Evolutionary conservation across 2,888 invertebrate genomes (phyloP), one percentile per base, ranked within the genome.

Genomic region (Odontothrips loti): DNA sequence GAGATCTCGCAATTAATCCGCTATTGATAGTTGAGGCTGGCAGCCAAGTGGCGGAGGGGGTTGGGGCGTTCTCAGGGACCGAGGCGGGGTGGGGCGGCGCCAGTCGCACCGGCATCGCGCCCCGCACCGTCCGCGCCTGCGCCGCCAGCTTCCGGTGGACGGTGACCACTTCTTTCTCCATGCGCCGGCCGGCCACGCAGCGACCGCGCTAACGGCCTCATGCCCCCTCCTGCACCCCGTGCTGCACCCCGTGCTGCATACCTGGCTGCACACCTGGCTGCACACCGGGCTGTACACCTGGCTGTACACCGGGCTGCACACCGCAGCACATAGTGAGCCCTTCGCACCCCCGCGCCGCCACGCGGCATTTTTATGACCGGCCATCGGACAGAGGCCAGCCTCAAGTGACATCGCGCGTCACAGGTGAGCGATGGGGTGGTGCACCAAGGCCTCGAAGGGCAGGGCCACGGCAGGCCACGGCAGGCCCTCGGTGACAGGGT

Each of bases 1-100:
- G 68, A 75, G 68, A 75, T 75, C 68, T 2, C 68, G 68, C 68
- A 75, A 75, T 75, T 75, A 75, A 75, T 75, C 68, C 68, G 68
- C 68, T 75, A 75, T 75, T 75, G 68, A 75, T 75, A 75, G 68
- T 75, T 75, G 68, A 75, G 68, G 68, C 68, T 12, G 68, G 27
- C 68, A 75, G 68, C 68, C 68, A 75, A 75, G 68, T 27, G 68
- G 27, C 68, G 23, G 58, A 10, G 68, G 6, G 58, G 58, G 20
- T 8, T 48, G 51, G 1, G 51, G 58, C 58, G 58, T 17, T 17
- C 58, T 4, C 58, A n/a, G 51, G 51, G 68, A 23, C 23, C 23
- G 68, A 10, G 68, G 23, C 68, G 27, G 68, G 68, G 68, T 1
- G 1, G 0, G 68, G 27, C 9, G 68, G 68, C 68, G 10, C 20